Base-by-base conservation (phyloP, 1,140 invertebrate species). In the Diplogasteroides magnus region DNA sequence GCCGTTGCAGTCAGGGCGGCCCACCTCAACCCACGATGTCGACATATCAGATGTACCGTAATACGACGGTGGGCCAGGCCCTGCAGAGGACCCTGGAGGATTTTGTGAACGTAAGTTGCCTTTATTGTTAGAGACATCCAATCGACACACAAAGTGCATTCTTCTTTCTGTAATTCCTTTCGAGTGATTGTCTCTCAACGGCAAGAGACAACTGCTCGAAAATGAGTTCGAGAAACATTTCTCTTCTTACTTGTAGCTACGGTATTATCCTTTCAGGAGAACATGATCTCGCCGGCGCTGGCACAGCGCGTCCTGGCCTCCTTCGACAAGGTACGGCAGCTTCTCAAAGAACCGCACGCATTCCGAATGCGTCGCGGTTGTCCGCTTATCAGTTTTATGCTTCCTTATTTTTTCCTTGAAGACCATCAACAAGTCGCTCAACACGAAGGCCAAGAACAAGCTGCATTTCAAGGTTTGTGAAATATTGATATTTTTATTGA, bases 301-400 rank as follows among this genome's bases (percentile, higher is more conserved):
- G 93, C 94, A 1, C 87, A 92, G 60, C 94, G 94, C 86, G 91
- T 97, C 60, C 85, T 97, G 65, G 85, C 95, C 57, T 92, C 96
- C 83, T 98, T 98, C 86, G 95, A 98, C 83, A 94, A 93, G 85
- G 90, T 91, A n/a, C n/a, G n/a, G n/a, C n/a, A n/a, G n/a, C n/a
- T n/a, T n/a, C n/a, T n/a, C n/a, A n/a, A n/a, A n/a, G n/a, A n/a
- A n/a, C n/a, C n/a, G n/a, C n/a, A n/a, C n/a, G n/a, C n/a, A n/a
- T n/a, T n/a, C n/a, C n/a, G n/a, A n/a, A n/a, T n/a, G n/a, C n/a
- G n/a, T n/a, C n/a, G n/a, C n/a, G n/a, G n/a, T n/a, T n/a, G n/a
- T n/a, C n/a, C n/a, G n/a, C n/a, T n/a, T n/a, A n/a, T n/a, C n/a
- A n/a, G n/a, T n/a, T n/a, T n/a, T n/a, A n/a, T n/a, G n/a, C n/a